Evolutionary conservation across 2,113 vertebrate genomes (phyloP).

Genomic region (Calonectris borealis): DNA sequence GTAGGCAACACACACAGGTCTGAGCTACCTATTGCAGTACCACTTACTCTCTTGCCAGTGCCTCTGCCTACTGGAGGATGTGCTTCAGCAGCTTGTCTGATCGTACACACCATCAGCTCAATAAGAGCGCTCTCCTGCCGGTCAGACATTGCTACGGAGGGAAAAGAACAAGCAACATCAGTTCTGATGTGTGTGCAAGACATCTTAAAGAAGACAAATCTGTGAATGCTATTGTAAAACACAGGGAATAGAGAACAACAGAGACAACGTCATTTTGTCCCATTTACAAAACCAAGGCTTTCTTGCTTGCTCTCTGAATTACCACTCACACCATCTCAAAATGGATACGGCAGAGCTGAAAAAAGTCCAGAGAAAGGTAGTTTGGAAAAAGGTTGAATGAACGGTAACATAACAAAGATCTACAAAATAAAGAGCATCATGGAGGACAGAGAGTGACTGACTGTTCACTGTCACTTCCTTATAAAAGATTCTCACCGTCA

Average conservation of each 20-base stretch:
- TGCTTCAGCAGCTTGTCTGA: conserved; percentile 95
- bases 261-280: neutral
- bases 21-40: neutral
- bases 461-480: neutral
- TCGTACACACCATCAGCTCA: conserved; percentile 95
- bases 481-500: neutral
- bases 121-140: conserved; percentile 96
- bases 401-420: neutral
- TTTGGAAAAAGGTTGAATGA: neutral
- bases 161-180: neutral
- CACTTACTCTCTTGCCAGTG: conserved; percentile 93
- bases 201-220: neutral
- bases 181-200: neutral
- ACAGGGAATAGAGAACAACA: neutral
- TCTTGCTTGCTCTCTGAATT: neutral
- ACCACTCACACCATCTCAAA: neutral
- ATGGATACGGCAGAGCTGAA: neutral
- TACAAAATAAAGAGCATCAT: neutral
- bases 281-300: neutral
- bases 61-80: conserved; percentile 97
- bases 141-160: conserved; percentile 88
- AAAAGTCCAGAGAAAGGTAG: neutral
- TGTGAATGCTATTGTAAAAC: neutral
- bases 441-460: neutral
- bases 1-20: neutral